Base-by-base conservation (phyloP, 2,113 vertebrate species). In the Leptobrachium leishanense region DNA sequence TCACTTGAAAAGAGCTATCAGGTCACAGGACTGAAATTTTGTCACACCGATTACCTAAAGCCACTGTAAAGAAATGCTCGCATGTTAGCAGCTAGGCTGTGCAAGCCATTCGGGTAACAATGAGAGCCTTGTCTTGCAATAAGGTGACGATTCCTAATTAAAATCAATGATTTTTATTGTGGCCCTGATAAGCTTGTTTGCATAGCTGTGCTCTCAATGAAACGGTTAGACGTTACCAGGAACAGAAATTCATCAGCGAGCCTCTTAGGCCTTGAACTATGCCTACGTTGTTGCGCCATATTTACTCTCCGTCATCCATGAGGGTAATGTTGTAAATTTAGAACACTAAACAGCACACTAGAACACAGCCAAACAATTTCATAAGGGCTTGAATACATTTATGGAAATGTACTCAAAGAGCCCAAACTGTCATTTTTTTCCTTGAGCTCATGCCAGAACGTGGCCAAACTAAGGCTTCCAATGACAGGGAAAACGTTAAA, bases 151-250 rank as follows among this genome's bases (percentile, higher is more conserved):
- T 82, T 90, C 74, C 85, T 90, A 90, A 91, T 90, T 92, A 90
- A 85, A 91, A 91, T 88, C 82, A 89, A 85, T 87, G 68, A 87
- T 86, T 87, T 92, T 90, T 84, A 91, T 83, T 90, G 82, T 89
- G 0, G 69, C 77, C 78, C 81, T 59, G 88, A 93, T 90, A 90
- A 89, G 84, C 74, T 84, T 92, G 89, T 90, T 92, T 91, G 85
- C 85, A 86, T 84, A 92, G 84, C 81, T 88, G 86, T 66, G 74
- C 83, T 84, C 88, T 91, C 85, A 86, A 50, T 88, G 86, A 86
- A 89, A 86, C 71, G 84, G 84, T 89, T 85, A 74, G 89, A 88
- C 74, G 43, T 80, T 87, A 84, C 81, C 84, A 87, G 59, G 82
- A 87, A 90, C 88, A 86, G 76, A 80, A 2, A 79, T 63, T 46